Base-by-base conservation (phyloP, 1,140 invertebrate species). In the Bradynema listronoti region DNA sequence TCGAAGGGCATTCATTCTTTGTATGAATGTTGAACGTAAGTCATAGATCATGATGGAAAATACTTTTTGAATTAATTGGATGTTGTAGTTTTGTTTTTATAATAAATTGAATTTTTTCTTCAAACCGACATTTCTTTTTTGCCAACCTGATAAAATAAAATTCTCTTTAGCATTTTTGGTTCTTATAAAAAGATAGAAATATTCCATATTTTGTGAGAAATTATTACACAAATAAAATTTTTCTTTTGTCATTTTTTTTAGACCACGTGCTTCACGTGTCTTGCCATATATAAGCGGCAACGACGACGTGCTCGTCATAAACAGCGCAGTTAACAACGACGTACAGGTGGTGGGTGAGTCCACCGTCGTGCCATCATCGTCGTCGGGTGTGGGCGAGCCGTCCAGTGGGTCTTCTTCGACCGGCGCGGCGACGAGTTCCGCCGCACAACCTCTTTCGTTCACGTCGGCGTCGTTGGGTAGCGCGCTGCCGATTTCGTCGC, bases 301-400 rank as follows among this genome's bases (percentile, higher is more conserved):
- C 14, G 61, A 63, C 49, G 61, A 63, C 30, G 61, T 63, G 11
- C 34, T 65, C 27, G 41, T 63, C 22, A 27, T 63, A 7, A 65
- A 65, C 33, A 57, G 41, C 11, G 27, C n/a, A 4, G 22, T 9
- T 30, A 62, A 50, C 57, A 32, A 19, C 33, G 61, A 63, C 53
- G 47, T 63, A 19, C 47, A 63, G 11, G 61, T 63, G 5, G 63
- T 63, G 14, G 61, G 61, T n/a, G 64, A 61, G 33, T 43, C 47
- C 16, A 3, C 42, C 27, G 9, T 27, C 27, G 42, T n/a, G n/a
- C n/a, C n/a, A n/a, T n/a, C n/a, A n/a, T n/a, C n/a, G 42, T 27
- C 22, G 3, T 43, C 19, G 42, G 9, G 9, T 43, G 42, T 27
- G 42, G 22, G 3, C 42, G 19, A 43, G 27, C 9, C 22, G 3